Conservation (phyloP, 2,888 invertebrate genomes). For the Brassicogethes aeneus region DNA sequence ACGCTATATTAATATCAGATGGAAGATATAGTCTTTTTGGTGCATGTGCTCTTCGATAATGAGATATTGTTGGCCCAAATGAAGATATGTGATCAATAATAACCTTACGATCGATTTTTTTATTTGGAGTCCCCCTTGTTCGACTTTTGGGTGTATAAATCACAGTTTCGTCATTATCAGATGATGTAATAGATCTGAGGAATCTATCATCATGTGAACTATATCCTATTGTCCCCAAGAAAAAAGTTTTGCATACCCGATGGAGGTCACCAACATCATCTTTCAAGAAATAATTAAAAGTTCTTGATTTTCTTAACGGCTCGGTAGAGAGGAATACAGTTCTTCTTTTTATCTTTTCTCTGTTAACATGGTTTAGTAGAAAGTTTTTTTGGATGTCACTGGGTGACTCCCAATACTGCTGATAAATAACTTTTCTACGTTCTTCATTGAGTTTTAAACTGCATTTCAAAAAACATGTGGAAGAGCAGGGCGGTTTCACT, state of each 20-base stretch:
- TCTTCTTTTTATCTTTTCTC: not conserved
- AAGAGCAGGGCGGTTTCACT: not conserved
- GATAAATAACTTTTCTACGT: not conserved
- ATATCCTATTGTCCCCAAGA: not conserved
- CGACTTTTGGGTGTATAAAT: not conserved
- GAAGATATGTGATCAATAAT: too few relatives aligned
- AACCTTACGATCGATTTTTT: not conserved
- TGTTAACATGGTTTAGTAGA: not conserved
- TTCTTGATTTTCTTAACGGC: not conserved
- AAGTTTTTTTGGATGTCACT: too few relatives aligned
- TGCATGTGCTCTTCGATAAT: too few relatives aligned
- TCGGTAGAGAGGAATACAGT: not conserved
- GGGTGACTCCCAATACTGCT: too few relatives aligned
- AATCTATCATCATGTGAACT: not conserved
- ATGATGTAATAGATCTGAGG: not conserved
- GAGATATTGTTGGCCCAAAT: too few relatives aligned
- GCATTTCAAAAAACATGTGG: not conserved
- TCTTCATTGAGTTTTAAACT: too few relatives aligned
- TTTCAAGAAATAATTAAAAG: not conserved
- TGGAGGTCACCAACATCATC: not conserved
- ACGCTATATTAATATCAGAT: too few relatives aligned
- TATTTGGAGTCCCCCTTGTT: not conserved
- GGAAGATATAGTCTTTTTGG: conserved; percentile 16
- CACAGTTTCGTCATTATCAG: not conserved
- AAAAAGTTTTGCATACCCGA: not conserved